These are phyloP conservation scores for Styela plicata DNA, from an alignment of 23 tunicate genomes.

Conservation along the genomic window DNA sequence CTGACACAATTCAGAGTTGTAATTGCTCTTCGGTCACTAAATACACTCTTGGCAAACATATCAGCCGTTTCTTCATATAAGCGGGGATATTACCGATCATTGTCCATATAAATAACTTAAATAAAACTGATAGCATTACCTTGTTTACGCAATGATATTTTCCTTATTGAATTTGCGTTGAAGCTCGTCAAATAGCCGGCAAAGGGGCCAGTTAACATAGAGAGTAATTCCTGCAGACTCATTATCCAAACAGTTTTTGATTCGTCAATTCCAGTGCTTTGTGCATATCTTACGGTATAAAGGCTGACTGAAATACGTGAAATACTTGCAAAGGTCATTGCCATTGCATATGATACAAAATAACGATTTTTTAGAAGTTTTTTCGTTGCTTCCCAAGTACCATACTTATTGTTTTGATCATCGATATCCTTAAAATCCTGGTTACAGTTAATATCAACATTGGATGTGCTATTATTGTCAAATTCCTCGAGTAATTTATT, in stretches of 20 bases:
- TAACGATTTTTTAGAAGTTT: not conserved
- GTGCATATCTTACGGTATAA: conserved; percentile 14
- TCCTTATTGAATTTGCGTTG: not conserved
- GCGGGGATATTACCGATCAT: no score
- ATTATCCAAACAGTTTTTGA: not conserved
- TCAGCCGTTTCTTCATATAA: no score
- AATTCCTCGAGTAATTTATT: not conserved
- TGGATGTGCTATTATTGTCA: not conserved
- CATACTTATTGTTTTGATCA: not conserved
- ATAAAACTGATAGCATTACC: no score
- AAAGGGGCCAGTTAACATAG: conserved; percentile 1
- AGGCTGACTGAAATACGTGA: not conserved
- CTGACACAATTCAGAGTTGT: no score
- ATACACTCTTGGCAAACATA: no score
- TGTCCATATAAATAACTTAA: no score
- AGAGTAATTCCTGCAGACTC: conserved; percentile 1
- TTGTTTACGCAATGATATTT: not conserved
- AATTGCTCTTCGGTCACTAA: no score
- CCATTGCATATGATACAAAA: not conserved
- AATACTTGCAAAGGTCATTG: conserved; percentile 4
- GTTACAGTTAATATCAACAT: not conserved
- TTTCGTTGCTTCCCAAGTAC: not conserved
- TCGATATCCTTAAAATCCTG: not conserved
- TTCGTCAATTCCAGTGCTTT: conserved; percentile 15
- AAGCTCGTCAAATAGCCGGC: conserved; percentile 11